Conservation (phyloP, 2,888 invertebrate species). For the Athripsodes cinereus region DNA sequence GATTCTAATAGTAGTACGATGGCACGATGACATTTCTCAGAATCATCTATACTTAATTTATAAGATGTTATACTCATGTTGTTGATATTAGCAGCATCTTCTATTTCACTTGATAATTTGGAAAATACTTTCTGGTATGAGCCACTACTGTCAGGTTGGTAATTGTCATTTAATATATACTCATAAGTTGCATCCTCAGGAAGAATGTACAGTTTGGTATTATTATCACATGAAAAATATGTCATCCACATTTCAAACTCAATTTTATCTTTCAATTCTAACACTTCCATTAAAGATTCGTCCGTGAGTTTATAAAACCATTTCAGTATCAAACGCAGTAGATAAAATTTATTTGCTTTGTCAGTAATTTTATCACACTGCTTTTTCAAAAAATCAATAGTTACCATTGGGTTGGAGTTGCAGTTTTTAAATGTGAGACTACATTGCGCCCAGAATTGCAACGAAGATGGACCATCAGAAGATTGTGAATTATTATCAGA, state of each 20-base stretch:
- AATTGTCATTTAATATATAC: slow-evolving; percentile 19
- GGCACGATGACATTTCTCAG: slow-evolving; percentile 43
- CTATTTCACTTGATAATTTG: slow-evolving; percentile 40
- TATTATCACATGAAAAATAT: slow-evolving; percentile 38
- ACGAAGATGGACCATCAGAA: slow-evolving; percentile 31
- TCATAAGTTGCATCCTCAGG: slow-evolving; percentile 16
- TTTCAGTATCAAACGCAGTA: slow-evolving; percentile 44
- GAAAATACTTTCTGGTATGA: slow-evolving; percentile 32
- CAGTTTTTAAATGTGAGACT: slow-evolving; percentile 56
- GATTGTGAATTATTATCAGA: slow-evolving; percentile 7
- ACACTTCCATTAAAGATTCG: slow-evolving; percentile 33
- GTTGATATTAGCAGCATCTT: slow-evolving; percentile 39
- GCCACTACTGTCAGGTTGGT: slow-evolving; percentile 21
- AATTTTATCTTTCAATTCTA: slow-evolving; percentile 37
- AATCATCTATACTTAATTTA: slow-evolving; percentile 39
- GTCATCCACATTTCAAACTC: slow-evolving; percentile 48
- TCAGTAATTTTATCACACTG: slow-evolving; percentile 47
- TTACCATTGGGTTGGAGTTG: slow-evolving; percentile 53
- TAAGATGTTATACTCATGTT: slow-evolving; percentile 34
- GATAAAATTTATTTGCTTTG: slow-evolving; percentile 47
- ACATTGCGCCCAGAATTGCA: slow-evolving; percentile 54
- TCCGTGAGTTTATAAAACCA: slow-evolving; percentile 44
- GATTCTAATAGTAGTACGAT: slow-evolving; percentile 51
- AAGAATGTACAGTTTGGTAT: slow-evolving; percentile 25
- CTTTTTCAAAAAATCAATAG: slow-evolving; percentile 58